phyloP scores from a whole-genome alignment of 53 echinoderm and acorn worm species.

The Mesocentrotus franciscanus region DNA sequence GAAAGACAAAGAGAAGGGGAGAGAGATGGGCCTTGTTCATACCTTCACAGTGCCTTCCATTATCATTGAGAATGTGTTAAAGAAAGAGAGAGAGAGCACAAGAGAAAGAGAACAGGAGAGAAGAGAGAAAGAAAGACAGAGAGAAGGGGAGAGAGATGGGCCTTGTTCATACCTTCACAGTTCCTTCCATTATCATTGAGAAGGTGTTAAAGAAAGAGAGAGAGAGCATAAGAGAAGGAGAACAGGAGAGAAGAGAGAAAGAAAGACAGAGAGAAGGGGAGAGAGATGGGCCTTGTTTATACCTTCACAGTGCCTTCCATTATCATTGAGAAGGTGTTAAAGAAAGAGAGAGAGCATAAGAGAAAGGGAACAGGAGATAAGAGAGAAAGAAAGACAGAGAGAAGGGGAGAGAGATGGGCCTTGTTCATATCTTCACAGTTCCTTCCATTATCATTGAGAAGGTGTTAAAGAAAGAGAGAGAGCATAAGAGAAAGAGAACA shows the following conservation, averaged over 20 bases:
- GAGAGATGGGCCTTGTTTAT: neutral
- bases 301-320: slow-evolving; percentile 89
- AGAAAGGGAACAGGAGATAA: neutral
- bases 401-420: neutral
- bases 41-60: slow-evolving; percentile 85
- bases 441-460: neutral
- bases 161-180: neutral
- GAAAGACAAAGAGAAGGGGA: too few species aligned
- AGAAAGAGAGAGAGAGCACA: neutral
- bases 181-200: neutral
- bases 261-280: too few species aligned
- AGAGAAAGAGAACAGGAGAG: neutral
- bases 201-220: neutral
- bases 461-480: too few species aligned
- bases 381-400: neutral
- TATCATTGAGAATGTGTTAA: neutral
- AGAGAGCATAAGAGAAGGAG: too few species aligned
- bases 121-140: too few species aligned
- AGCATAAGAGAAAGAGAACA: too few species aligned
- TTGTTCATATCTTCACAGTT: neutral
- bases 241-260: too few species aligned
- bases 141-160: neutral
- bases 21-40: neutral
- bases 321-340: too few species aligned
- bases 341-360: neutral